Evolutionary conservation across 2,113 vertebrate species (phyloP), one percentile per base, ranked within the genome.

Genomic region (Dinomys branickii): DNA sequence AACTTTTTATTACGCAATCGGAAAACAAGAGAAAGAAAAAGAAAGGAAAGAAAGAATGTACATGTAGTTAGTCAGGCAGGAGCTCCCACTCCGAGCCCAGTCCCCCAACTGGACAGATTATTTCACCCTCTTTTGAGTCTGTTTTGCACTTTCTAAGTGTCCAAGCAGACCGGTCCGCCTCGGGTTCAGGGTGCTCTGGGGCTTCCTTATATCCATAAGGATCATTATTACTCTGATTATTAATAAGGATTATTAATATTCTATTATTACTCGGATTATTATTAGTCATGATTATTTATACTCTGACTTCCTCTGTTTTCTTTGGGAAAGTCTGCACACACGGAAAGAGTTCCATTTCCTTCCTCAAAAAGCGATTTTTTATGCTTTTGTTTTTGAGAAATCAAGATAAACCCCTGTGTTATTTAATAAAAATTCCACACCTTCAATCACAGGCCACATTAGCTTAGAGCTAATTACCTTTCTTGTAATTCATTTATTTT

Each of bases 361-460:
- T 85, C 44, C 11, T 3, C 41, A 94, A 88, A 52, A 10, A 96
- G 14, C 19, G 91, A 95, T 54, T 89, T 56, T 92, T 94, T 89
- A 92, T 30, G 30, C 22, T 87, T 67, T 14, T n/a, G 44, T 22
- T 19, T 91, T 44, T 71, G 82, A 33, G 33, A n/a, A 20, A 35
- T 88, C 65, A 59, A 95, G 77, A 30, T 71, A 91, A 94, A 94
- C 81, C 65, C 35, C 9, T 90, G 7, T 86, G 58, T 87, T 91
- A 26, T 44, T 90, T 88, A 96, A 73, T 78, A 95, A 90, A 92
- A 92, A 93, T 81, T 65, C 38, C 65, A 67, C 91, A 83, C 63
- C 22, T 4, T 44, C 84, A 67, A 33, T 59, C 83, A 83, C 35
- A 20, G 24, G 54, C 90, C 73, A 91, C n/a, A 58, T n/a, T n/a